phyloP scores from a whole-genome alignment of 2,888 invertebrate genomes.

The Drosophila suboccidentalis region DNA sequence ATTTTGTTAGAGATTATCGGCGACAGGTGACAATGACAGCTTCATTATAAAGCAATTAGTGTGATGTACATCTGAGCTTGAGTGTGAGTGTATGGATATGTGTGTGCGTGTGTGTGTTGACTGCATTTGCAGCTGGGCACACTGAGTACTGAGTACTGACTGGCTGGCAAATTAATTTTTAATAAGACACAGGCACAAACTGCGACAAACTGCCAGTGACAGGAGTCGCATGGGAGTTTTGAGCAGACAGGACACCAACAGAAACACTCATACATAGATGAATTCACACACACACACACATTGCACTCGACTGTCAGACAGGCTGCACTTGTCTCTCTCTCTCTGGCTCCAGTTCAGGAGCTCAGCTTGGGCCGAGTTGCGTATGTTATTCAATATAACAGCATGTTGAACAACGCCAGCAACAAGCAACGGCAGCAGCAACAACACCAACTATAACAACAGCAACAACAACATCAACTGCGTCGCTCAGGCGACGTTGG shows the following conservation, averaged over 20 bases:
- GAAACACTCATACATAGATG: background rate
- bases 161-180: slow-evolving; percentile 73
- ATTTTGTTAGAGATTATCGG: slow-evolving; percentile 72
- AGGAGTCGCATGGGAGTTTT: slow-evolving; percentile 64
- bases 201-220: slow-evolving; percentile 73
- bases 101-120: slow-evolving; percentile 9
- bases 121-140: slow-evolving; percentile 48
- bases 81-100: background rate
- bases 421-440: slow-evolving; percentile 69
- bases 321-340: slow-evolving; percentile 61
- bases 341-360: slow-evolving; percentile 45
- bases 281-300: slow-evolving; percentile 7
- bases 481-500: slow-evolving; percentile 52
- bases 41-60: slow-evolving; percentile 83
- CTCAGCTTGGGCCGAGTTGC: slow-evolving; percentile 59
- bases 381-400: slow-evolving; percentile 77
- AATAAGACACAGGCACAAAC: slow-evolving; percentile 58
- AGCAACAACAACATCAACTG: slow-evolving; percentile 25
- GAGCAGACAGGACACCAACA: slow-evolving; percentile 43
- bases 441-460: slow-evolving; percentile 21
- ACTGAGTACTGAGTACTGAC: slow-evolving; percentile 35
- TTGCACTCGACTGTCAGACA: slow-evolving; percentile 58
- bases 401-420: slow-evolving; percentile 75
- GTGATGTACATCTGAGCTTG: slow-evolving; percentile 29
- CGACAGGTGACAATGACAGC: slow-evolving; percentile 84